Evolutionary conservation across 2,888 invertebrate genomes (phyloP), one percentile per base, ranked within the genome.

Genomic region (Parthenolecanium corni): DNA sequence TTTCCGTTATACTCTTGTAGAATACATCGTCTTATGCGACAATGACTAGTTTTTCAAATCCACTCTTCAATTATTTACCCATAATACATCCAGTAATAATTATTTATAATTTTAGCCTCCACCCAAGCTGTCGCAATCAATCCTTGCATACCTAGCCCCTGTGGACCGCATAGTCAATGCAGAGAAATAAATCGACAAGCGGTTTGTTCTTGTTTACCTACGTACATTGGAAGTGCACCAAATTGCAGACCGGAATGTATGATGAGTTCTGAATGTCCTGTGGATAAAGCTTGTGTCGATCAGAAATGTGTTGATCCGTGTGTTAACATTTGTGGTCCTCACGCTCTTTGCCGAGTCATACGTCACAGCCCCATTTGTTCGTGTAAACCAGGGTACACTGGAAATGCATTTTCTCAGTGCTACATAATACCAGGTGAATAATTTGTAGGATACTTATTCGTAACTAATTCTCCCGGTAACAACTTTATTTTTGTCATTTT

Each of bases 331-430:
- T 81, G 81, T 69, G 80, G 80, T 40, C 68, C 75, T 36, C 74
- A 76, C 66, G 78, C 81, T 3, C 71, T 73, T 52, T 82, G 82
- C 66, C 74, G 77, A 67, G 80, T 81, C 5, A 75, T 79, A 36
- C 79, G 80, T 69, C 81, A 82, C 69, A 78, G 78, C 65, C 78
- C 81, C 0, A 76, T 78, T 66, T 82, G 82, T 69, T 76, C 76
- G 64, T 82, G 82, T 69, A 71, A 73, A 47, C 70, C 73, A 14
- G 76, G 76, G 56, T 75, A 73, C 67, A 74, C 74, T 53, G 79
- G 77, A 52, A 81, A 86, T 74, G 85, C 86, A 52, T 85, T 86
- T 71, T 77, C 79, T 3, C 74, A 77, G 65, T 86, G 86, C 69
- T 65, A 65, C 31, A 57, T 56, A 5, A 64, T 65, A 56, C 66